phyloP scores from a whole-genome alignment of 2,797 vertebrate genomes.

The Poeciliopsis turneri region DNA sequence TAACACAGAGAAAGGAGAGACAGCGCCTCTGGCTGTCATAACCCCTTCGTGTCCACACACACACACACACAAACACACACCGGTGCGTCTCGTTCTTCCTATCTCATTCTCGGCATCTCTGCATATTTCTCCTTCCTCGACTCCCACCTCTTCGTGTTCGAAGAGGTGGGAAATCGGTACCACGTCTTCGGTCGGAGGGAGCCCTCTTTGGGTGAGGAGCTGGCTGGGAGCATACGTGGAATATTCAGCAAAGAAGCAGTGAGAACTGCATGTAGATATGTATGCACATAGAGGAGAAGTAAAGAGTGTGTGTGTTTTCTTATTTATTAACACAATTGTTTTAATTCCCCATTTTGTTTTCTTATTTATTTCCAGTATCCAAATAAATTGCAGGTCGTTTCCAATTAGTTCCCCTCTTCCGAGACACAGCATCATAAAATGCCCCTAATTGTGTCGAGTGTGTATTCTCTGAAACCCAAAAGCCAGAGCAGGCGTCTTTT shows the following conservation, averaged over 20 bases:
- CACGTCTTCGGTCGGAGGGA: constrained; percentile 75
- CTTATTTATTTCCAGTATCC: constrained; percentile 15
- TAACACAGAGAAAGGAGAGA: constrained; percentile 62
- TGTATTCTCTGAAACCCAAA: constrained; percentile 56
- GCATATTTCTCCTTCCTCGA: constrained; percentile 53
- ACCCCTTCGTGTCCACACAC: constrained; percentile 48
- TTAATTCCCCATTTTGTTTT: constrained; percentile 14
- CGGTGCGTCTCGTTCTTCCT: constrained; percentile 13
- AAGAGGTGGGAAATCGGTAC: constrained; percentile 50
- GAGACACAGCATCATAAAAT: constrained; percentile 10
- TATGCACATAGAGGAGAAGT: constrained; percentile 3
- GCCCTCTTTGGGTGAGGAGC: constrained; percentile 78
- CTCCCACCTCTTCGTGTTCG: constrained; percentile 48
- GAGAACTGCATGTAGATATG: background rate
- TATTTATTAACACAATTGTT: background rate
- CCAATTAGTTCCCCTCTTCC: constrained; percentile 4
- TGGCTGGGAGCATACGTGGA: constrained; percentile 42
- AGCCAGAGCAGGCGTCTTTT: constrained; percentile 30
- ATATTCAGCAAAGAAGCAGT: constrained; percentile 24
- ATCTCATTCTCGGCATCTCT: constrained; percentile 60
- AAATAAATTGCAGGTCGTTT: constrained; percentile 3
- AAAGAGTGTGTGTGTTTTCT: background rate
- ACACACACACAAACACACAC: background rate
- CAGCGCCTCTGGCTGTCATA: constrained; percentile 75
- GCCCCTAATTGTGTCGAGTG: constrained; percentile 49